Evolutionary conservation across 2,797 vertebrate species (phyloP), one percentile per base, ranked within the genome.

Genomic region (Thunnus albacares): DNA sequence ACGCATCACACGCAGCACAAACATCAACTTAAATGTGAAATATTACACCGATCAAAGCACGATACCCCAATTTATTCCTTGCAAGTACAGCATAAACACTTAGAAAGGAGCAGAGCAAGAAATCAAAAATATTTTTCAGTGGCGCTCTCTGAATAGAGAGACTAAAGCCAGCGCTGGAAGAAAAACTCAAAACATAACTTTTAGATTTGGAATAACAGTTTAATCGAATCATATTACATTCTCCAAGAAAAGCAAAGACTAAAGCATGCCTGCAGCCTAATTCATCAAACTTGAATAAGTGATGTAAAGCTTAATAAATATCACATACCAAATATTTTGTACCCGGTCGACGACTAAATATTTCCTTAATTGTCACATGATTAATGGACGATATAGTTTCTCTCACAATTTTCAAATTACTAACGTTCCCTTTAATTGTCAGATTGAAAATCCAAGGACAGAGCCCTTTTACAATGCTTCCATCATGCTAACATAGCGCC

Each of bases 371-470:
- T 90, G 86, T 77, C 78, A 67, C 55, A 68, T 74, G 77, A 90
- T 89, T 89, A 92, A 91, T 89, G 82, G 79, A 88, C 87, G 75
- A 80, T 90, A 89, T 78, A 77, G 80, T 80, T 76, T 38, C 83
- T 87, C 85, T 79, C 64, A 56, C 86, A 80, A 84, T 89, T 80
- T 89, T 76, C 74, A 89, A 88, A 94, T 94, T 87, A 93, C 87
- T 56, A 57, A 90, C 41, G 66, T 71, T 81, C 76, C 71, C 86
- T 88, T 94, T 96, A 94, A 95, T 94, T 94, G 92, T 94, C 89
- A 75, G 90, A 96, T 96, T 96, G 91, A 88, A 93, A 95, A 95
- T 93, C 94, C 84, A 85, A 86, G 90, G 91, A 89, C 91, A 86
- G 85, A 91, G 84, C 90, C 71, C 67, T 72, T 87, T 68, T 77